Evolutionary conservation across 1,140 invertebrate species (phyloP).

Genomic region (Linepithema humile): DNA sequence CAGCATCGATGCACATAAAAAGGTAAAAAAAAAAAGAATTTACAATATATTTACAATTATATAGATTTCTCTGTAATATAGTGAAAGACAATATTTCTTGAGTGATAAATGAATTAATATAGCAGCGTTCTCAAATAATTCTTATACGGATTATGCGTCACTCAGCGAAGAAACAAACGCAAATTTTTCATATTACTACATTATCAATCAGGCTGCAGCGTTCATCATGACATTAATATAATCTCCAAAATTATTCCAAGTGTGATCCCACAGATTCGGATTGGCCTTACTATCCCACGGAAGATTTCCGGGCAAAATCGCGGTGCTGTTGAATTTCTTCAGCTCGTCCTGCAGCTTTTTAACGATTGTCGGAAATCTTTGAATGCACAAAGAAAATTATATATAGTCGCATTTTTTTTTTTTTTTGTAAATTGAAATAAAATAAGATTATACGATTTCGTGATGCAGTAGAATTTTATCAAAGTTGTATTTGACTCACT

Average conservation of each 20-base stretch:
- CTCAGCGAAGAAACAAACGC: not conserved
- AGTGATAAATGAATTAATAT: not conserved
- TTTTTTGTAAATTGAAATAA: not conserved
- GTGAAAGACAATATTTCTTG: not conserved
- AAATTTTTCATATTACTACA: not conserved
- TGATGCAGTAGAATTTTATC: not conserved
- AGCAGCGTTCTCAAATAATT: no score
- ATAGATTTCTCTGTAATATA: not conserved
- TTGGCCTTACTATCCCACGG: constrained; percentile 88
- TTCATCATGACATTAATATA: constrained; percentile 71
- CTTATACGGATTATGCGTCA: not conserved
- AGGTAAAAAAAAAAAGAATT: not conserved
- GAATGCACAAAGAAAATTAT: constrained; percentile 58
- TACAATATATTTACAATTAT: not conserved
- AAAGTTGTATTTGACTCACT: constrained; percentile 80
- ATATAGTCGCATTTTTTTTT: constrained; percentile 9
- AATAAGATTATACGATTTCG: not conserved
- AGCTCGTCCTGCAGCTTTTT: constrained; percentile 85
- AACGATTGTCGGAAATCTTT: constrained; percentile 87
- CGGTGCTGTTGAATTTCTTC: constrained; percentile 87
- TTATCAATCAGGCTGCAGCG: not conserved
- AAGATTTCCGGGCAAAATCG: constrained; percentile 89
- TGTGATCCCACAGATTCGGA: constrained; percentile 89
- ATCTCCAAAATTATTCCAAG: constrained; percentile 92
- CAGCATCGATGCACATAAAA: not conserved